Evolutionary conservation across 2,797 vertebrate species (phyloP).

Genomic region (Phrynocephalus forsythii): DNA sequence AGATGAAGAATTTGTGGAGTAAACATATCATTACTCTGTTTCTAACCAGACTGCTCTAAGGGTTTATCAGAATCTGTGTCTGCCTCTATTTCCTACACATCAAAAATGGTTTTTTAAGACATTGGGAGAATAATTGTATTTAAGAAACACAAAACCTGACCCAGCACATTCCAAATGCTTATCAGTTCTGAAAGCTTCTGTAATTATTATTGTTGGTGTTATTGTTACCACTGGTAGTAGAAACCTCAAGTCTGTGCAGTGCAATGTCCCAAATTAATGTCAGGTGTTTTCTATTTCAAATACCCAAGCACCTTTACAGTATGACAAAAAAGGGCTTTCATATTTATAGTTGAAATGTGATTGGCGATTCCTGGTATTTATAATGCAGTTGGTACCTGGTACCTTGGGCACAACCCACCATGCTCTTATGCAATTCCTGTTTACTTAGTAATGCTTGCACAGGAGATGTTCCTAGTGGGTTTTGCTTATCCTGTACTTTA

Average conservation of each 20-base stretch:
- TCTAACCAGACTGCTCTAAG: conserved; percentile 2
- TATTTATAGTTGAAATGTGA: conserved; percentile 63
- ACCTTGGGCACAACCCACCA: not conserved
- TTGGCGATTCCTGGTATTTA: conserved; percentile 62
- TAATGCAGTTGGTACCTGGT: conserved; percentile 56
- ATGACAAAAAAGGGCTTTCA: conserved; percentile 68
- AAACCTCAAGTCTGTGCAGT: conserved; percentile 47
- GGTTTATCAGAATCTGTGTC: not conserved
- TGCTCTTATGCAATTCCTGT: not conserved
- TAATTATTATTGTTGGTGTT: conserved; percentile 24
- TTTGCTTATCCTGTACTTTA: conserved; percentile 50
- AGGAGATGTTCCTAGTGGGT: conserved; percentile 21
- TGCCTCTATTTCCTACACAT: conserved; percentile 34
- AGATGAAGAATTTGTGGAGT: not conserved
- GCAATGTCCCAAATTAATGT: conserved; percentile 23
- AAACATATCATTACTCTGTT: conserved; percentile 18
- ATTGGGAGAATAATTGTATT: conserved; percentile 18
- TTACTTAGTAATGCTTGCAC: not conserved
- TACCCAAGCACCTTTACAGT: conserved; percentile 68
- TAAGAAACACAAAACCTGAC: conserved; percentile 11
- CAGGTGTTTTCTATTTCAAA: conserved; percentile 57
- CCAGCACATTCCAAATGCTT: conserved; percentile 34
- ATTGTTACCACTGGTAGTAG: conserved; percentile 45
- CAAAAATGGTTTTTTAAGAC: not conserved
- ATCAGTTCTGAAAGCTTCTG: conserved; percentile 21